Base-by-base conservation (phyloP, 1,140 invertebrate genomes). In the Zaprionus gabonicus region DNA sequence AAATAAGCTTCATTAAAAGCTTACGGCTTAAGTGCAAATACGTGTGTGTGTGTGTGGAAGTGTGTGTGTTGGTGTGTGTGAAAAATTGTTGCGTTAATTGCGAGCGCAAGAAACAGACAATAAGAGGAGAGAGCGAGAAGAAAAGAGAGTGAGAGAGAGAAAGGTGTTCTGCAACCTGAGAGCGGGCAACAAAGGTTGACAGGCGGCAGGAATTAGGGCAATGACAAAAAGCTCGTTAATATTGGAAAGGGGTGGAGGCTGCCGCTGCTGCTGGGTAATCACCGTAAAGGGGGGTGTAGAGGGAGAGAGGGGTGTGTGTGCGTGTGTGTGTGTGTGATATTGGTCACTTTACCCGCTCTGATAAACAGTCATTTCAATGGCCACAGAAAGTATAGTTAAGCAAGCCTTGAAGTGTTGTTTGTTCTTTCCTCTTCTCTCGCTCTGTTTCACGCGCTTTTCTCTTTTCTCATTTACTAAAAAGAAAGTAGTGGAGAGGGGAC, bases 1-100 rank as follows among this genome's bases (percentile, higher is more conserved):
- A 68, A 74, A 44, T 71, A 86, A 80, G 78, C 81, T 88, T 82
- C 73, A 76, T 82, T 88, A 88, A 87, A 87, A 87, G 84, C 84
- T 88, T 87, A 87, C 20, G 64, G 73, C 68, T 76, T 71, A 76
- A 76, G 68, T 76, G 73, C 55, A 55, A 74, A 68, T 68, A 23
- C 28, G 60, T 55, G 34, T 67, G 58, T 67, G 55, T 49, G 31
- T 20, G 63, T 44, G 38, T 28, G 20, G 20, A 20, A 20, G 55
- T 46, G 17, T 49, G 65, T 58, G 56, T 73, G 69, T 55, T 38
- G 74, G 51, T 75, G 62, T 59, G 71, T 76, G 64, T 51, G 55
- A 67, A 67, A 67, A 67, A 67, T 67, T 67, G 65, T 67, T 67
- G 65, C 65, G 65, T 67, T 67, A 67, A 67, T 67, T 67, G 55